A percentile compares a stretch with the other conserved stretches of the same genome.
Conservation (phyloP, 64 coral and sea anemone species). For the Pachyseris speciosa region DNA sequence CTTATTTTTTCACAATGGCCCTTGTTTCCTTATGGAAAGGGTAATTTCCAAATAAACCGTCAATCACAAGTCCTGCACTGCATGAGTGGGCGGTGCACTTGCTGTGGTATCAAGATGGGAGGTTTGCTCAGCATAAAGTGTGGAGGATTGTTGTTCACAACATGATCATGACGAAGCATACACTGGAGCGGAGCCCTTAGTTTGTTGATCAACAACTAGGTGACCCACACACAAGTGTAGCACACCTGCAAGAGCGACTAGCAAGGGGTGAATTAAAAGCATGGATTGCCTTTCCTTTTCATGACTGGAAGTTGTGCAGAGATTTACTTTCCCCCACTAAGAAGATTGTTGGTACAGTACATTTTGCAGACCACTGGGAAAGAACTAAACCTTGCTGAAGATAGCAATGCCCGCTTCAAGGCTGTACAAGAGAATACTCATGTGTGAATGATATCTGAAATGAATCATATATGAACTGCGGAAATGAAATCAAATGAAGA, state of each 20-base stretch:
- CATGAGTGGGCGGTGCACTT: constrained; percentile 47
- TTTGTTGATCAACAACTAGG: constrained; percentile 57
- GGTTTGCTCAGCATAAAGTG: constrained; percentile 9
- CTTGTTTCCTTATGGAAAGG: constrained; percentile 33
- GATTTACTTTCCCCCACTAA: constrained; percentile 18
- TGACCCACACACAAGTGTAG: constrained; percentile 53
- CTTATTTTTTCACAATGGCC: constrained; percentile 27
- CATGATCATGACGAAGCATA: constrained; percentile 41
- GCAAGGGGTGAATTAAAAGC: constrained; percentile 38
- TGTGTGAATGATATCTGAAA: no score
- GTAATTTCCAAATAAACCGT: constrained; percentile 20
- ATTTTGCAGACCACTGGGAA: constrained; percentile 26
- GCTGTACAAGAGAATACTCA: constrained; percentile 46
- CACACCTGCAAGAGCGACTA: constrained; percentile 48
- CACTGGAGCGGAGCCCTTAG: constrained; percentile 31
- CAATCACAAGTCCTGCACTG: background rate
- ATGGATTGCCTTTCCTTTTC: constrained; percentile 13
- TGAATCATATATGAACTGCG: no score
- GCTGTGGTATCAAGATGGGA: no score
- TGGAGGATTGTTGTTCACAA: background rate
- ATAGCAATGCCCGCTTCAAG: constrained; percentile 47
- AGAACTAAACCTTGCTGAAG: constrained; percentile 19
- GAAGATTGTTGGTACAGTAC: constrained; percentile 7
- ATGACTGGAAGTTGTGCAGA: constrained; percentile 62
- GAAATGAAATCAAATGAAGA: no score